Evolutionary conservation across 2,797 vertebrate species (phyloP), one percentile per base, ranked within the genome.

Genomic region (Rousettus madagascariensis): DNA sequence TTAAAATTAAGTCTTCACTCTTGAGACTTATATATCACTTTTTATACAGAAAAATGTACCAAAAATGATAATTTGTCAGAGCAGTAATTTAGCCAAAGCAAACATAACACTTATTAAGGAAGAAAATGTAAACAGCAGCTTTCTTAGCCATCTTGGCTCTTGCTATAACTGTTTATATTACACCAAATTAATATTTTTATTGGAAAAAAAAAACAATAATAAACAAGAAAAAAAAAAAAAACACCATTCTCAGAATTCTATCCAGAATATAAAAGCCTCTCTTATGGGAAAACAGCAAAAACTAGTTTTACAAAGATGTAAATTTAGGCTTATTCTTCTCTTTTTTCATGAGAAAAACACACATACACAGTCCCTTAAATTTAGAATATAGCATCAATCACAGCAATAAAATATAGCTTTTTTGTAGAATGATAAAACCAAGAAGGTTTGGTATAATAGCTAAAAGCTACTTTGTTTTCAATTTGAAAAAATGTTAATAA

Each of bases 31-130:
- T 6, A 78, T 41, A 28, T 74, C 46, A 41, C 12, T 95, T 96
- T 94, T 33, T 80, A 93, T 92, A 66, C 30, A 43, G 13, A 96
- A 95, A 96, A 36, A 19, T 28, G 1, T 69, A 46, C 51, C 33
- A 20, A 92, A 95, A 96, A 84, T 46, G 16, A 77, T 93, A 92
- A 90, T 65, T 92, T 95, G 22, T 51, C 87, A 96, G 96, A 93
- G 28, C 61, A 38, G 36, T 57, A 88, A 95, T 87, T 94, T 71
- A 93, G 53, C 16, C 91, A 96, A 94, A 63, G 74, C 41, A 93
- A 97, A 88, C 0, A 1, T 41, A 79, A 38, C 55, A 87, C 74
- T 95, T 30, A 84, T 78, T 65, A 96, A 77, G n/a, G 46, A 95
- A 41, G 7, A 90, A n/a, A 93, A 85, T 72, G 49, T 91, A 94